Evolutionary conservation across 1,140 invertebrate genomes (phyloP).

Genomic region (Nylanderia fulva): DNA sequence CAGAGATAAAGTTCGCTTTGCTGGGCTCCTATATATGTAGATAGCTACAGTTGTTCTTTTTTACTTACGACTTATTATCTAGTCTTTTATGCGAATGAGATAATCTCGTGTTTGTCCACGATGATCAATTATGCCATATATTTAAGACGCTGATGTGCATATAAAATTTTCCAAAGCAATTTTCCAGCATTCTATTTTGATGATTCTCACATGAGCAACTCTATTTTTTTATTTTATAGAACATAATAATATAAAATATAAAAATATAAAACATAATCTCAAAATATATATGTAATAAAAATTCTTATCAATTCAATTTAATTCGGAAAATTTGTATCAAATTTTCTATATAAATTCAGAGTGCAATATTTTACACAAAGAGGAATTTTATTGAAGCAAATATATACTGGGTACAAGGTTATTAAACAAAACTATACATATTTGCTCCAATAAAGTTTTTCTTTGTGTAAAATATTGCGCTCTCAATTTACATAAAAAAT

Average conservation of each 20-base stretch:
- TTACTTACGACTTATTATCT: background rate
- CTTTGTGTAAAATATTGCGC: too few relatives aligned
- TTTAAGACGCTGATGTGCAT: background rate
- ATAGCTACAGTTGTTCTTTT: background rate
- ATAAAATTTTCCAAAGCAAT: background rate
- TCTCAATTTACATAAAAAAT: too few relatives aligned
- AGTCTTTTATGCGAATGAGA: conserved; percentile 9
- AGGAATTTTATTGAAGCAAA: too few relatives aligned
- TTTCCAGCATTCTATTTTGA: background rate
- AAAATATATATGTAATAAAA: too few relatives aligned
- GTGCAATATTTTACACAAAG: too few relatives aligned
- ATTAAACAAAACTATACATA: too few relatives aligned
- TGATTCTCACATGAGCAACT: background rate
- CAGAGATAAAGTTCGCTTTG: conserved; percentile 33
- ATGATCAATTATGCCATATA: background rate
- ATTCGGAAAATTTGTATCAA: too few relatives aligned
- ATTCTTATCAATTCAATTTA: too few relatives aligned
- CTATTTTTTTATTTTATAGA: background rate
- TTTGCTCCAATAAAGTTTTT: too few relatives aligned
- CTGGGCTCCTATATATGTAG: background rate
- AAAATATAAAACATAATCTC: too few relatives aligned
- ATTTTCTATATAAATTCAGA: too few relatives aligned
- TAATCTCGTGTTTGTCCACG: background rate
- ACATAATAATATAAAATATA: background rate
- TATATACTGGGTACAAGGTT: too few relatives aligned